Conservation (phyloP, 2,113 vertebrate genomes). For the Macaca fascicularis region DNA sequence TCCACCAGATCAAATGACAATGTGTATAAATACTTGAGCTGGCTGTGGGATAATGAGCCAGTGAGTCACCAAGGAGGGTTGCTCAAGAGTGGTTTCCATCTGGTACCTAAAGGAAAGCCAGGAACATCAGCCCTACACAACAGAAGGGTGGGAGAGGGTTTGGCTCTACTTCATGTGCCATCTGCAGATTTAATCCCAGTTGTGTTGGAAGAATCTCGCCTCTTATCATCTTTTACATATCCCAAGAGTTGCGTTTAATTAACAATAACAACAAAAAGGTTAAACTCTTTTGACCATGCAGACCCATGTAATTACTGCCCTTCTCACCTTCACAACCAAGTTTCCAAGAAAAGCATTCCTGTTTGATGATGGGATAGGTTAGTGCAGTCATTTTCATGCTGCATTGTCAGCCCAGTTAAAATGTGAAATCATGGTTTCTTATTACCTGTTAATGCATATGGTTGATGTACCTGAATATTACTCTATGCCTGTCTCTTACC, state of each 20-base stretch:
- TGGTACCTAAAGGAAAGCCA: slow-evolving; percentile 45
- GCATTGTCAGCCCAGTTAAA: background rate
- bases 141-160: background rate
- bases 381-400: background rate
- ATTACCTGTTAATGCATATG: background rate
- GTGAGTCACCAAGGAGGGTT: background rate
- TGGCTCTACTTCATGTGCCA: background rate
- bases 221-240: background rate
- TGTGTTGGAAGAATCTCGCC: background rate
- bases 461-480: background rate
- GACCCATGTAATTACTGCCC: background rate
- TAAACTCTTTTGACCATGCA: background rate
- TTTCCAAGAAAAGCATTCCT: background rate
- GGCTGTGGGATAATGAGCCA: background rate
- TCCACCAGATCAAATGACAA: background rate
- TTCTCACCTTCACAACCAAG: background rate
- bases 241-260: slow-evolving; percentile 30
- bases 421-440: background rate
- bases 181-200: slow-evolving; percentile 16
- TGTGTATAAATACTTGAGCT: background rate
- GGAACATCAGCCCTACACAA: background rate
- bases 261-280: slow-evolving; percentile 14
- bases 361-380: background rate
- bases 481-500: background rate
- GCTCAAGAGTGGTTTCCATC: slow-evolving; percentile 50